Evolutionary conservation across 2,797 vertebrate genomes (phyloP).

Genomic region (Liparis tanakae): DNA sequence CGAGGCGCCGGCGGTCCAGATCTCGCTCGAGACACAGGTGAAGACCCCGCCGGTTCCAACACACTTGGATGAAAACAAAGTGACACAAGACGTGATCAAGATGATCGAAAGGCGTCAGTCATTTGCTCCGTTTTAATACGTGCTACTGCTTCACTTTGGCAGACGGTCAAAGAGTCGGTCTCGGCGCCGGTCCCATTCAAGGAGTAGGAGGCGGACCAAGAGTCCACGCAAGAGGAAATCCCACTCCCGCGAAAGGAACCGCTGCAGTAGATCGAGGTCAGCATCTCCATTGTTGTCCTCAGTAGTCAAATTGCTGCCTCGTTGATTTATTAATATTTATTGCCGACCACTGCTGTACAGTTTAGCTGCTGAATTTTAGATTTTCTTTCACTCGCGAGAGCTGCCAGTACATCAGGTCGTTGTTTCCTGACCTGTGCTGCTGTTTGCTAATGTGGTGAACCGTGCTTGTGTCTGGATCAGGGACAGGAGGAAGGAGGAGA

Average conservation of each 20-base stretch:
- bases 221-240: conserved; percentile 91
- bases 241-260: conserved; percentile 90
- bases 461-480: conserved; percentile 64
- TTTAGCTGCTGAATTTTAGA: not conserved
- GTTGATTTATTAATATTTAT: not conserved
- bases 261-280: conserved; percentile 91
- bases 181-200: conserved; percentile 92
- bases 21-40: conserved; percentile 96
- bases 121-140: not conserved
- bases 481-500: conserved; percentile 97
- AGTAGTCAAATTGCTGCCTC: not conserved
- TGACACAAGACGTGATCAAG: not conserved
- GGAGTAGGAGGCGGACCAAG: conserved; percentile 93
- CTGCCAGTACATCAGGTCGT: not conserved
- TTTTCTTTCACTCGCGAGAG: not conserved
- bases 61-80: not conserved
- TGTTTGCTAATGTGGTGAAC: not conserved
- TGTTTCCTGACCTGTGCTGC: not conserved
- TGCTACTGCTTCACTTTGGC: not conserved
- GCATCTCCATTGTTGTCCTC: not conserved
- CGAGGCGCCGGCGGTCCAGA: conserved; percentile 90
- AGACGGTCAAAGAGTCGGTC: conserved; percentile 96
- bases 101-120: not conserved
- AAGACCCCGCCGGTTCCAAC: not conserved
- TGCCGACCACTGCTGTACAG: not conserved